Base-by-base conservation (phyloP, 2,888 invertebrate genomes). In the Cyclophora punctaria region DNA sequence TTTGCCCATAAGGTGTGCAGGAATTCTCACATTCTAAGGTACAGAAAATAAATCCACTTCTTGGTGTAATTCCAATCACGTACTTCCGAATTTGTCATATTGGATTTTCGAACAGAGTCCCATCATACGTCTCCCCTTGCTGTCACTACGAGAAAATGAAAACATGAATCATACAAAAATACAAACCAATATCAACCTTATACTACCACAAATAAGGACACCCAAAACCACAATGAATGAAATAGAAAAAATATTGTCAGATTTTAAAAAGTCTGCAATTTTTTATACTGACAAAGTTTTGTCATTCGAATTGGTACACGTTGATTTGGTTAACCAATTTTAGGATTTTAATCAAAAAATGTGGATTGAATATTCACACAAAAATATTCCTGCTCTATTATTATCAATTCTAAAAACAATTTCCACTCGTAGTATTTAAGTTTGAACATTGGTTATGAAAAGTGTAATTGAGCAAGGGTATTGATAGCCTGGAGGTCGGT, bases 71-170 rank as follows among this genome's bases (percentile, higher is more conserved):
- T 87, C 87, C 80, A 82, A 84, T 85, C 87, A 88, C 87, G 87
- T 87, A 79, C 76, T 78, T 75, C 79, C 81, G 82, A 88, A 88
- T 87, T 88, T 88, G 87, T 87, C 87, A 88, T 88, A 88, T 88
- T 88, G 87, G 87, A 88, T 87, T 87, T 86, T 79, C 77, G 71
- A 78, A 69, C 73, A 71, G 69, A 66, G 72, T 75, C 79, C 80
- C 78, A 73, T 82, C 84, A 85, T 80, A 79, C 81, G 73, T 78
- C 76, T 71, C 75, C 80, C 75, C 72, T 74, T 72, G 75, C 78
- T 87, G 85, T 85, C 87, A 84, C 69, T 68, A 70, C 71, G 80
- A 66, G 78, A 78, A 86, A 87, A 85, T 83, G 84, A 83, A 85
- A 84, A 81, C 82, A 82, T 83, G 82, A 78, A 82, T 83, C 83